Conservation (phyloP, 1,140 invertebrate genomes). For the Muscidifurax raptorellus region DNA sequence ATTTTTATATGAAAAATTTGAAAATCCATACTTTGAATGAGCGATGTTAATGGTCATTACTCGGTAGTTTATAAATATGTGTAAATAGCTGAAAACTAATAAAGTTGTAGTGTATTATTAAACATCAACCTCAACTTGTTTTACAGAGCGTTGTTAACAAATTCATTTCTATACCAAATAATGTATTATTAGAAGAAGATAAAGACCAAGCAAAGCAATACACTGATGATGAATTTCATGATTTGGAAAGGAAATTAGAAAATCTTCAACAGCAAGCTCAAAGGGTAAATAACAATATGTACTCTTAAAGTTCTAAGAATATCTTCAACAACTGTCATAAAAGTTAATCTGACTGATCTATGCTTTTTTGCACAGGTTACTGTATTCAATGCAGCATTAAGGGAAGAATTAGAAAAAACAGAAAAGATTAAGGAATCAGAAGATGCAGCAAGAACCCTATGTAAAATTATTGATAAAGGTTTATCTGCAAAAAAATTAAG, state of each 20-base stretch:
- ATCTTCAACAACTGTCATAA: background rate
- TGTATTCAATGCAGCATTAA: slow-evolving; percentile 60
- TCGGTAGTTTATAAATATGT: too few relatives aligned
- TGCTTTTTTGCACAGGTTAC: slow-evolving; percentile 54
- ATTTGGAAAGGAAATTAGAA: slow-evolving; percentile 56
- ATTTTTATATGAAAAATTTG: background rate
- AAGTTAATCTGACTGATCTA: background rate
- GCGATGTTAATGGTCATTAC: too few relatives aligned
- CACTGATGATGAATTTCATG: slow-evolving; percentile 58
- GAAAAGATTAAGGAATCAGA: slow-evolving; percentile 55
- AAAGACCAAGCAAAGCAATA: slow-evolving; percentile 63
- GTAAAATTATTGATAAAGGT: slow-evolving; percentile 54
- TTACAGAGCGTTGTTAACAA: slow-evolving; percentile 61
- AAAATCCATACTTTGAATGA: too few relatives aligned
- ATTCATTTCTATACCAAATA: slow-evolving; percentile 61
- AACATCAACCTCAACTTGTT: slow-evolving; percentile 32
- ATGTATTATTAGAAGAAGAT: slow-evolving; percentile 66
- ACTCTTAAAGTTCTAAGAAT: background rate
- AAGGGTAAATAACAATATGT: slow-evolving; percentile 57
- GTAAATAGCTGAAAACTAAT: too few relatives aligned
- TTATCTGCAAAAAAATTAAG: slow-evolving; percentile 49
- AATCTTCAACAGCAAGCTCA: slow-evolving; percentile 61
- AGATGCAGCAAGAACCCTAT: slow-evolving; percentile 51
- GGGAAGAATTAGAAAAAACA: slow-evolving; percentile 61
- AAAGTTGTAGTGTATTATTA: background rate